Evolutionary conservation across 2,888 invertebrate genomes (phyloP), one percentile per base, ranked within the genome.

Genomic region (Clanis bilineata): DNA sequence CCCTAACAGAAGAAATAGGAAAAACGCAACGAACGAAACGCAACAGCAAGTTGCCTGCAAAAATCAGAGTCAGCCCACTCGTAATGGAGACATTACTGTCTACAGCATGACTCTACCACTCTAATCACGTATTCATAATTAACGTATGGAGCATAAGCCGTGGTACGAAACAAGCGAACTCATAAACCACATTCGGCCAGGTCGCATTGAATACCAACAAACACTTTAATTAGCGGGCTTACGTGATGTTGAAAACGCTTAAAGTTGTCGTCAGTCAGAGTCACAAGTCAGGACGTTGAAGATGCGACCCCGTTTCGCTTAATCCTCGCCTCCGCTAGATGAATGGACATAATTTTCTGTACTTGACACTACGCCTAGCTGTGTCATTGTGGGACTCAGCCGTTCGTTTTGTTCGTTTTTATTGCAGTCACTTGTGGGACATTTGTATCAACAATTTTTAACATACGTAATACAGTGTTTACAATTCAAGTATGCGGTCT

Each of bases 331-430:
- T 74, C 79, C 83, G 72, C 81, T 72, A 83, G 85, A 82, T 90
- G 88, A 92, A 91, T 90, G 88, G 85, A 90, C 87, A 90, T 88
- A 88, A 91, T 90, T 90, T 90, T 86, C 90, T 90, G 88, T 82
- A 86, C 90, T 90, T 91, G 90, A 92, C 88, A 88, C 85, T 79
- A 82, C 77, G 84, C 87, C 88, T 82, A 71, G 76, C 75, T 73
- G 72, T 79, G 80, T 84, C 86, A 88, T 87, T 88, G 89, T 86
- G 78, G 59, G 73, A 74, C 77, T 79, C 80, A 77, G 83, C 81
- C 77, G 76, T 73, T 76, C 70, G 79, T 81, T 86, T 85, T 83
- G 82, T 84, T 81, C 80, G 73, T 82, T 88, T 88, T 88, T 86
- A 87, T 86, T 83, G 79, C 85, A 77, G 77, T 77, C 77, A 79